Evolutionary conservation across 2,113 vertebrate species (phyloP).

Genomic region (Periophthalmus modestus): DNA sequence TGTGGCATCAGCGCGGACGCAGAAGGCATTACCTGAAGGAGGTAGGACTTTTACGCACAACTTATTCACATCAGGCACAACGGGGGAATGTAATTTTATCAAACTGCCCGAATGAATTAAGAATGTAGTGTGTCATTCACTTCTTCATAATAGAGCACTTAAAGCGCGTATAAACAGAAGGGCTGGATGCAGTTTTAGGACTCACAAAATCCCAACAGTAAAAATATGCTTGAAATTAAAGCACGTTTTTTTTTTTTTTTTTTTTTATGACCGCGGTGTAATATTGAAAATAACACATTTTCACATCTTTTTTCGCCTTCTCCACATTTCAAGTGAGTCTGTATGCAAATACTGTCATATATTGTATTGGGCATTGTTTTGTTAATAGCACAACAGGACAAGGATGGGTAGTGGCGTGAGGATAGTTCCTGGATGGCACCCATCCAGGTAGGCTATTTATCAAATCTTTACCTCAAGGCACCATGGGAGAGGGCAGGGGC

Average conservation of each 20-base stretch:
- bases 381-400: too few species aligned
- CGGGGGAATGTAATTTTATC: not conserved
- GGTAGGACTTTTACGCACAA: constrained; percentile 41
- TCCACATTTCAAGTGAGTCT: too few species aligned
- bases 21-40: constrained; percentile 57
- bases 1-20: constrained; percentile 23
- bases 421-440: constrained; percentile 41
- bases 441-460: constrained; percentile 31
- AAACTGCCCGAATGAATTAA: not conserved
- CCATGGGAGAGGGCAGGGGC: not conserved
- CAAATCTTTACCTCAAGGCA: constrained; percentile 38
- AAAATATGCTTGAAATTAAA: too few species aligned
- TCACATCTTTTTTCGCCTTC: too few species aligned
- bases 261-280: too few species aligned
- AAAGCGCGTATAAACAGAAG: too few species aligned
- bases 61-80: not conserved
- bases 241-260: too few species aligned
- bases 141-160: too few species aligned
- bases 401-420: constrained; percentile 47
- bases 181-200: too few species aligned
- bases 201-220: too few species aligned
- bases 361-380: not conserved
- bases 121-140: not conserved
- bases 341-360: too few species aligned
- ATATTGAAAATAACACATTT: too few species aligned